phyloP scores from a whole-genome alignment of 2,888 invertebrate genomes.

The Tanytarsus gracilentus region DNA sequence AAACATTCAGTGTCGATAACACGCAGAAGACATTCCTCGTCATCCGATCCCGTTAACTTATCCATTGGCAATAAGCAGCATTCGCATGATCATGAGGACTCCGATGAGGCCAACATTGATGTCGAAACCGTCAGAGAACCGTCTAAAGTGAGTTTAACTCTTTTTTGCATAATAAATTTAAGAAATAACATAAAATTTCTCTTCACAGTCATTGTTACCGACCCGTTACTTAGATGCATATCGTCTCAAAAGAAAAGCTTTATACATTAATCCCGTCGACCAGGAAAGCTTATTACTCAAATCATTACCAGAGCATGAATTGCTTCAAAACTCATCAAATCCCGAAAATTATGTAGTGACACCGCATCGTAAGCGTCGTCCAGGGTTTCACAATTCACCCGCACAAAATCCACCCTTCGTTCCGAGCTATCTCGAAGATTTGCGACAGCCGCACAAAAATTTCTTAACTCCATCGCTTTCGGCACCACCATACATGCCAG shows the following conservation, averaged over 20 bases:
- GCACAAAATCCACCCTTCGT: conserved; percentile 82
- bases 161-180: neutral
- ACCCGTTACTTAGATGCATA: conserved; percentile 43
- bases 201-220: conserved; percentile 35
- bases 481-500: conserved; percentile 52
- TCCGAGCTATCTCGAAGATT: conserved; percentile 65
- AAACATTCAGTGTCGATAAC: conserved; percentile 46
- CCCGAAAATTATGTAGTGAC: conserved; percentile 78
- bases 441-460: conserved; percentile 47
- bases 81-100: conserved; percentile 51
- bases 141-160: conserved; percentile 35
- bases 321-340: conserved; percentile 59
- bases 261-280: conserved; percentile 59
- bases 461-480: conserved; percentile 57
- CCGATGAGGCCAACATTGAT: conserved; percentile 48
- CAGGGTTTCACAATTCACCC: conserved; percentile 78
- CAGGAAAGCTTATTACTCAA: conserved; percentile 46
- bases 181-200: neutral
- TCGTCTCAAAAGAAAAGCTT: conserved; percentile 49
- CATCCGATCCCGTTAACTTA: conserved; percentile 74
- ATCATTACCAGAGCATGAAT: conserved; percentile 56
- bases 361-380: conserved; percentile 75
- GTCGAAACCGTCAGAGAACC: conserved; percentile 46
- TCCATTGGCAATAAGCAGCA: conserved; percentile 53
- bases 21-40: conserved; percentile 52